Base-by-base conservation (phyloP, 2,888 invertebrate species). In the Ectemnius cavifrons region DNA sequence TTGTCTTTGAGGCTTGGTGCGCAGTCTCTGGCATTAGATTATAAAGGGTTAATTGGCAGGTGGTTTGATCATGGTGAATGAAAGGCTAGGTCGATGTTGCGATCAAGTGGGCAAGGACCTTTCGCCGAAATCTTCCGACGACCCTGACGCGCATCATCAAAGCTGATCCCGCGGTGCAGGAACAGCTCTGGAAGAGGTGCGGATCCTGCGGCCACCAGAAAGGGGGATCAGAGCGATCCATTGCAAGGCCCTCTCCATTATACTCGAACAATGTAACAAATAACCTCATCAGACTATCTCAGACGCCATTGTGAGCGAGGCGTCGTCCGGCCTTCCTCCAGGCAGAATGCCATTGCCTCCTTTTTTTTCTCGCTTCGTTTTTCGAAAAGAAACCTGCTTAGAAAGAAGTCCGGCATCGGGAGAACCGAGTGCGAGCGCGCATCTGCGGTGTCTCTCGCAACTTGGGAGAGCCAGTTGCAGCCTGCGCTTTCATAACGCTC, bases 201-300 rank as follows among this genome's bases (percentile, higher is more conserved):
- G 23, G 23, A 80, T 80, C 75, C 77, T 80, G 80, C 71, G 70
- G 73, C 69, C 71, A 63, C 49, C 71, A 65, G 82, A 71, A 77
- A 75, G 80, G 67, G 65, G 77, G 73, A 82, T 81, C 81, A 66
- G 73, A 60, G 67, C 83, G 79, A 86, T 83, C 78, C 79, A 75
- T 78, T 78, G 78, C 80, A 72, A 74, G 79, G 78, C 77, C 79
- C 80, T 68, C 78, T 64, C 85, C 84, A 87, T 87, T 87, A 87
- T 86, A 75, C 66, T 72, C 83, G 85, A 85, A 85, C 86, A 86
- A 87, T 86, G 84, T 84, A 84, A 87, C 87, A 86, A 87, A 87
- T 86, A 87, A 85, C 85, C 87, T 87, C 87, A 84, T 87, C 85
- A 84, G 84, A 78, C 84, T 83, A 81, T 85, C 83, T 84, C 82